Conservation (phyloP, 2,797 vertebrate species). For the Pipistrellus nathusii region DNA sequence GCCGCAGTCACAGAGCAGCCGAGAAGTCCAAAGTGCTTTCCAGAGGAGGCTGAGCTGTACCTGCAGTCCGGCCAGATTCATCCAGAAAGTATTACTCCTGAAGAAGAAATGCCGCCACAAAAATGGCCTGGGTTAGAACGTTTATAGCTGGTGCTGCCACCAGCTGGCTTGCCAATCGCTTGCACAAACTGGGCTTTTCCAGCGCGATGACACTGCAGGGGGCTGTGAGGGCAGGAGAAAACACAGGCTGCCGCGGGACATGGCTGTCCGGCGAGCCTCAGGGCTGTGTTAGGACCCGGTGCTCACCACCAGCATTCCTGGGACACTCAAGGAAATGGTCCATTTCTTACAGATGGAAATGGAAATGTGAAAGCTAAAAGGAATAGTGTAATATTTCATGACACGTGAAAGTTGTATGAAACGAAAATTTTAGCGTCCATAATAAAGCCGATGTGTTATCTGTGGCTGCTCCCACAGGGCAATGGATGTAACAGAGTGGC, state of each 20-base stretch:
- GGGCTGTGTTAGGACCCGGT: not conserved
- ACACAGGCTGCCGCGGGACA: not conserved
- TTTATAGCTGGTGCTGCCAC: not conserved
- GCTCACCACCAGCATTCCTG: not conserved
- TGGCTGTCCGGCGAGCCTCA: not conserved
- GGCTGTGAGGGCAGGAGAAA: not conserved
- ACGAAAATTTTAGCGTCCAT: not conserved
- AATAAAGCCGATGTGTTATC: not conserved
- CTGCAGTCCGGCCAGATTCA: not conserved
- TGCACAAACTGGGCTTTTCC: not conserved
- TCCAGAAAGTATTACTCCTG: not conserved
- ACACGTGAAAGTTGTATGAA: not conserved
- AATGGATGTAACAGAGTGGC: not conserved
- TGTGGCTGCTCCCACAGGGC: not conserved
- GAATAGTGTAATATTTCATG: not conserved
- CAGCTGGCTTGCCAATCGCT: not conserved
- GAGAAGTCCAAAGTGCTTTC: not conserved
- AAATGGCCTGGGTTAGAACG: accelerated
- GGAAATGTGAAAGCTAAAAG: not conserved
- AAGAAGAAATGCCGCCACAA: not conserved
- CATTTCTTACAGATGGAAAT: not conserved
- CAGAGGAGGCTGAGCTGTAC: not conserved
- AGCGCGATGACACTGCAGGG: not conserved
- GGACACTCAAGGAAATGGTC: not conserved
- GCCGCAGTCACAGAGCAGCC: not conserved